Conservation (phyloP, 2,888 invertebrate genomes). For the Mallateleia sp. region DNA sequence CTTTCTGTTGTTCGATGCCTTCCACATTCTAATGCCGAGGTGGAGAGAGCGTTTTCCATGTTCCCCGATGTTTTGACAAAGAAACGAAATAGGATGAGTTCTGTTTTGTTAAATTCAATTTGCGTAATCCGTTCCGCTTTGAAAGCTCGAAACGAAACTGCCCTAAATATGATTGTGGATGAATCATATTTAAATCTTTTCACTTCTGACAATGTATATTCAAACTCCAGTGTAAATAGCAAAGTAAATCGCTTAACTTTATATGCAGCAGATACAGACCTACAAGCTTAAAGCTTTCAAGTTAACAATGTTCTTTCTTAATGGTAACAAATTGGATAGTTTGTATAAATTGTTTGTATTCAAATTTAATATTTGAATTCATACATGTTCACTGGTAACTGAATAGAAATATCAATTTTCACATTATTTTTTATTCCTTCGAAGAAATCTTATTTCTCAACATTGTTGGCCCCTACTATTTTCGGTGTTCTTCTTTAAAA, state of each 20-base stretch:
- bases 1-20: constrained; percentile 20
- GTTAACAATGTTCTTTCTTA: no score
- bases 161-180: constrained; percentile 7
- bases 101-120: constrained; percentile 20
- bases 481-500: no score
- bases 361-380: no score
- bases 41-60: constrained; percentile 55
- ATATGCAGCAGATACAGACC: no score
- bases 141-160: constrained; percentile 9
- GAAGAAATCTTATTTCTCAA: no score
- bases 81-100: constrained; percentile 26
- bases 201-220: not conserved
- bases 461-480: no score
- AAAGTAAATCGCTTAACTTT: constrained; percentile 9
- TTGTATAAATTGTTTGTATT: no score
- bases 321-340: no score
- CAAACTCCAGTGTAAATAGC: not conserved
- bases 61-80: constrained; percentile 32
- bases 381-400: no score
- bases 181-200: not conserved
- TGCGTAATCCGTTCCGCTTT: constrained; percentile 47
- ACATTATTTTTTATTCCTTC: no score
- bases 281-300: no score
- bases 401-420: no score
- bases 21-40: constrained; percentile 54